Conservation (phyloP, 2,888 invertebrate species). For the Lasius fuliginosus region DNA sequence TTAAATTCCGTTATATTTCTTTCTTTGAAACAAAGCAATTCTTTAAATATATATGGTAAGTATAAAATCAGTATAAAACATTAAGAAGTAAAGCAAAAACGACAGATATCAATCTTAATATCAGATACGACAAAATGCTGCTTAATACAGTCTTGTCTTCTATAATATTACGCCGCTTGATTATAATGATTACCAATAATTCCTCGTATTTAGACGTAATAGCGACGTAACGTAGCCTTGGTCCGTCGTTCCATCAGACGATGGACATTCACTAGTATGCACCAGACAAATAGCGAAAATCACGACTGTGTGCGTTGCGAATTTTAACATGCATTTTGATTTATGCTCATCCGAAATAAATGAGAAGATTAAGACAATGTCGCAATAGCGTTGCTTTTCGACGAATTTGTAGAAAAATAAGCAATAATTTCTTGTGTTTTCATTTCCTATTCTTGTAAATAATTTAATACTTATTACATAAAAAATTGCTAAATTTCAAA, state of each 20-base stretch:
- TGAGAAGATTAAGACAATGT: not conserved
- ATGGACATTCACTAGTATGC: conserved; percentile 46
- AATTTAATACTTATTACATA: conserved; percentile 17
- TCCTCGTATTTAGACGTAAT: conserved; percentile 78
- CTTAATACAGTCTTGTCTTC: conserved; percentile 31
- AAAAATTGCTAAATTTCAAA: conserved; percentile 3
- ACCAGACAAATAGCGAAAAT: conserved; percentile 42
- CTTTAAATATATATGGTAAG: not conserved
- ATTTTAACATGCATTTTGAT: conserved; percentile 27
- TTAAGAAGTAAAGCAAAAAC: not conserved
- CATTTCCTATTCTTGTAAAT: not conserved
- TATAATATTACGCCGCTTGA: conserved; percentile 64
- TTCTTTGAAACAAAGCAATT: not conserved
- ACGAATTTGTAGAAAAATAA: conserved; percentile 25
- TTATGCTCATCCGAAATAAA: conserved; percentile 23
- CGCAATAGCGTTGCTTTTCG: not conserved
- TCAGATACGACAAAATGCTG: conserved; percentile 7
- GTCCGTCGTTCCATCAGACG: conserved; percentile 57
- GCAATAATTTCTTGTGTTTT: not conserved
- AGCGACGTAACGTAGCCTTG: conserved; percentile 68
- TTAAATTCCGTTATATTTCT: not conserved
- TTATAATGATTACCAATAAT: conserved; percentile 80
- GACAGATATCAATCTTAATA: not conserved
- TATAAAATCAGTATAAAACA: not conserved
- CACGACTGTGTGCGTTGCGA: conserved; percentile 1